Base-by-base conservation (phyloP, 2,888 invertebrate genomes). In the Malthinus seriepunctatus region DNA sequence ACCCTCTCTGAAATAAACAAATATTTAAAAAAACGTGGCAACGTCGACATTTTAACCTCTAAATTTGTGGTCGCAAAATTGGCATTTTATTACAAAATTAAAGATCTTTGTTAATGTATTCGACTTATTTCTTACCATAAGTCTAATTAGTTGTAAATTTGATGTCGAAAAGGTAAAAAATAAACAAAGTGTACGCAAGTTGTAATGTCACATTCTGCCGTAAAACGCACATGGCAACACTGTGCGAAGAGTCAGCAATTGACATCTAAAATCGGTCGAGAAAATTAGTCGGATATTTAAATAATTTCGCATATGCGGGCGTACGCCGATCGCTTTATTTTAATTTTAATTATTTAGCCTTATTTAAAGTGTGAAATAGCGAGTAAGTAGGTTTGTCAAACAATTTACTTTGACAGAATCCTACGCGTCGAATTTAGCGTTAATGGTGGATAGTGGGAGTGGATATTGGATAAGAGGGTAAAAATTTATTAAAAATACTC, bases 361-460 rank as follows among this genome's bases (percentile, higher is more conserved):
- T 23, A 23, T 23, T 23, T 23, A 23, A 23, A 23, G 23, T 23
- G 23, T 23, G 5, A 5, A 23, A 23, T 2, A 23, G 23, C 3
- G 5, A 2, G 23, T 23, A 23, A 23, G 23, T 23, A 23, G 5
- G 23, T 23, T n/a, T 23, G 23, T 5, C 3, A 23, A 23, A 23
- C 5, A 23, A 42, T 42, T 42, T 42, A 23, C 23, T 23, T 15
- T 12, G 39, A 42, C 39, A 42, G 11, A n/a, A 23, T 42, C 62
- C 68, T 67, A 68, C 69, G 70, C 70, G 54, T 51, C 51, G 52
- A 63, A 62, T 64, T 63, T 66, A 63, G 63, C 61, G 63, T 65
- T 68, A 68, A 67, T 68, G 69, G 68, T 67, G 63, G 67, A 67
- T 65, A 64, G 71, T 69, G 71, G 71, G 71, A 71, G 72, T 71